A percentile compares a stretch with the other conserved stretches of the same genome.
phyloP scores from a whole-genome alignment of 2,797 vertebrate genomes.

The Halcyon chelicuti region DNA sequence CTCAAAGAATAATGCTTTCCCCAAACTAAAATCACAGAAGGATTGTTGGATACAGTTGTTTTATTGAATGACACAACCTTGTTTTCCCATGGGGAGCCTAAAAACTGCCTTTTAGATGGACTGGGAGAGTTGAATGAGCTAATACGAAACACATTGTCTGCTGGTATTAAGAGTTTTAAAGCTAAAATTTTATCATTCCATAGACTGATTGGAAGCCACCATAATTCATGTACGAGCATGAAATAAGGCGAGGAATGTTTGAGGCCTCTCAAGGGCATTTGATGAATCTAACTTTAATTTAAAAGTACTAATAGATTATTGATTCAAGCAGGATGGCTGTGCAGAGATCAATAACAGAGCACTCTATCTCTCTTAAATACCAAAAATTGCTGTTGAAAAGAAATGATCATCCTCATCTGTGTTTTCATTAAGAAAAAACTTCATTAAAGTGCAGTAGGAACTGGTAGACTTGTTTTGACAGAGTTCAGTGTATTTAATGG shows the following conservation, averaged over 20 bases:
- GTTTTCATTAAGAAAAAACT: slow-evolving; percentile 1
- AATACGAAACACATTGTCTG: slow-evolving; percentile 70
- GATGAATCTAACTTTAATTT: slow-evolving; percentile 81
- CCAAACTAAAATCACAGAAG: slow-evolving; percentile 47
- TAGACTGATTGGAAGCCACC: slow-evolving; percentile 27
- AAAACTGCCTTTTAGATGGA: slow-evolving; percentile 63
- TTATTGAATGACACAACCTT: slow-evolving; percentile 70
- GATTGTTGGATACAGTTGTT: slow-evolving; percentile 28
- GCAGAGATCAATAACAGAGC: slow-evolving; percentile 67
- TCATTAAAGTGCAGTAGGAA: not conserved
- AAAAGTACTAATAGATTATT: slow-evolving; percentile 83
- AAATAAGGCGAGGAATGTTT: slow-evolving; percentile 59
- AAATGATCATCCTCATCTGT: not conserved
- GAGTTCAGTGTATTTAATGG: not conserved
- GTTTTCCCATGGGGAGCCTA: slow-evolving; percentile 51
- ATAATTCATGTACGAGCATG: slow-evolving; percentile 19
- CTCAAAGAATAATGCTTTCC: slow-evolving; percentile 56
- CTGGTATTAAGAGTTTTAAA: slow-evolving; percentile 71
- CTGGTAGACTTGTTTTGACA: not conserved
- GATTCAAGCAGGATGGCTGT: slow-evolving; percentile 72
- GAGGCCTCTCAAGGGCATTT: slow-evolving; percentile 75
- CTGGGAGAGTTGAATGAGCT: slow-evolving; percentile 68
- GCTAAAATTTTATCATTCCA: slow-evolving; percentile 71
- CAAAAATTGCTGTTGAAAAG: slow-evolving; percentile 48
- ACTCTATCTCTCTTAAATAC: slow-evolving; percentile 65